These are phyloP conservation scores for Rotaria macrura DNA, from an alignment of 2,888 invertebrate species.

Conservation along the genomic window DNA sequence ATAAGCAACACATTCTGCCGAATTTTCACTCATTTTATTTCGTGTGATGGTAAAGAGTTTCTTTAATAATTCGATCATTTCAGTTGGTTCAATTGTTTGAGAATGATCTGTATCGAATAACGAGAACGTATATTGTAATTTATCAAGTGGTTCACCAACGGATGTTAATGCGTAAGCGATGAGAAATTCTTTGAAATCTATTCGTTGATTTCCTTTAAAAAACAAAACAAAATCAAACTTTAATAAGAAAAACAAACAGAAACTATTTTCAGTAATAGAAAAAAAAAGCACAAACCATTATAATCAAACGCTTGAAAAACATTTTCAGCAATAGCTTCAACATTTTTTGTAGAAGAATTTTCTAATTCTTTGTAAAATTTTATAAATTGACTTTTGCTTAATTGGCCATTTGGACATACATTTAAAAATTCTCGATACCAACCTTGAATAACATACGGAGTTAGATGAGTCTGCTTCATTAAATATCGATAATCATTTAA, in stretches of 20 bases:
- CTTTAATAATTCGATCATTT: neutral
- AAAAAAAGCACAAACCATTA: neutral
- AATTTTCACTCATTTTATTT: neutral
- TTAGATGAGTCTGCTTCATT: neutral
- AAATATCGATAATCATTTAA: neutral
- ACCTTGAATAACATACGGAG: neutral
- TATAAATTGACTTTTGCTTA: neutral
- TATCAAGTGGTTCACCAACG: neutral
- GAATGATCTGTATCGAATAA: neutral
- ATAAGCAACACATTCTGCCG: neutral
- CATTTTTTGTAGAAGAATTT: neutral
- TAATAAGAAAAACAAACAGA: neutral
- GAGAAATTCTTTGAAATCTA: conserved; percentile 1
- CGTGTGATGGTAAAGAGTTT: neutral
- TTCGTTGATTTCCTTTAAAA: neutral
- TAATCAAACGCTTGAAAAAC: neutral
- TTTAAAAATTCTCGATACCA: neutral
- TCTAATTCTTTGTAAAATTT: neutral
- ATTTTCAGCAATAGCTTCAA: neutral
- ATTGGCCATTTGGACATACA: neutral
- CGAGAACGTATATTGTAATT: neutral
- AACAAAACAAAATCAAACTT: neutral
- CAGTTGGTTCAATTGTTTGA: neutral
- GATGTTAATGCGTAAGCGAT: neutral
- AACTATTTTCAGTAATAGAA: too few species aligned